Percentiles rank a stretch among this genome's conserved stretches.
phyloP scores from a whole-genome alignment of 1,140 invertebrate genomes.

The Brachionus rotundiformis region DNA sequence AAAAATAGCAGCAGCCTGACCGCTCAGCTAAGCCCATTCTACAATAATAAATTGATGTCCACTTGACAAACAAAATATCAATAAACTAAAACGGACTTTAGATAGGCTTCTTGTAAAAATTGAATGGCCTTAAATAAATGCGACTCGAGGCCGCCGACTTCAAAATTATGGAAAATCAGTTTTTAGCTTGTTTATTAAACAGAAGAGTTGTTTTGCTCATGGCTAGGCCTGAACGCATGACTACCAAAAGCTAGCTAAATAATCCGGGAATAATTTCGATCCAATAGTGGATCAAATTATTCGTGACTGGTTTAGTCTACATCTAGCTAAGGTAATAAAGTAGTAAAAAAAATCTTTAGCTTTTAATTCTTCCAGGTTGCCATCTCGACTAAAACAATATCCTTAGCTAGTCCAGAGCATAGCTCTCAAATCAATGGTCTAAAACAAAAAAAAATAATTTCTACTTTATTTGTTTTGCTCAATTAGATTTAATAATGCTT shows the following conservation, averaged over 20 bases:
- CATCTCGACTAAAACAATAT: slow-evolving; percentile 36
- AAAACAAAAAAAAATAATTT: background rate
- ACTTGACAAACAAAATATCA: too few relatives aligned
- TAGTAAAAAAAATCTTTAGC: background rate
- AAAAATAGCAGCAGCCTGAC: too few relatives aligned
- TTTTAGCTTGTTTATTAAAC: background rate
- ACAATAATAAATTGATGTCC: too few relatives aligned
- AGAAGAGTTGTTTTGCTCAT: background rate
- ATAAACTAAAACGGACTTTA: too few relatives aligned
- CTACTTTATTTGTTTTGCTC: background rate
- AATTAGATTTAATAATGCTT: slow-evolving; percentile 21
- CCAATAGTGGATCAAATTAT: background rate
- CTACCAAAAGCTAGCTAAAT: background rate
- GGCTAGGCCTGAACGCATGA: background rate
- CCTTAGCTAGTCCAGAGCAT: background rate
- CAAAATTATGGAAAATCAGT: too few relatives aligned
- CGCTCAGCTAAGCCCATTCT: too few relatives aligned
- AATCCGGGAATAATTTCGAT: background rate
- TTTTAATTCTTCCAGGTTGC: background rate
- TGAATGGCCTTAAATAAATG: too few relatives aligned
- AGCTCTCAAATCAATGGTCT: background rate
- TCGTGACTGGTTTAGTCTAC: background rate
- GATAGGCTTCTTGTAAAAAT: too few relatives aligned
- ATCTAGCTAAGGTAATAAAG: background rate
- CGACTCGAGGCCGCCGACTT: too few relatives aligned